Evolutionary conservation across 2,888 invertebrate species (phyloP), one percentile per base, ranked within the genome.

Genomic region (Chromoteleia sp.): DNA sequence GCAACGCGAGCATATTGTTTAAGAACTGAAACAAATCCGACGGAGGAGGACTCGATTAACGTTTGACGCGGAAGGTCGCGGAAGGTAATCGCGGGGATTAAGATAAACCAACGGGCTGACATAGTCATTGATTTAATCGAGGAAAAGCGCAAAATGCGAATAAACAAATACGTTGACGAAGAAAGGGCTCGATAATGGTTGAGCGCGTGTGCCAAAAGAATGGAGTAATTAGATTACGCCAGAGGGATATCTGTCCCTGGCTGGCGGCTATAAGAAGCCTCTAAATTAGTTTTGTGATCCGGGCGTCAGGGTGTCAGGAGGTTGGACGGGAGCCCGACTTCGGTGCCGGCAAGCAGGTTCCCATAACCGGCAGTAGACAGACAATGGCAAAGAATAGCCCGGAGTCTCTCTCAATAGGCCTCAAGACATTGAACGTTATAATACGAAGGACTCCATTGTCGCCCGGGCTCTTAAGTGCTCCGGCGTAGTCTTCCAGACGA

Each of bases 371-470:
- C 85, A 86, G 84, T 83, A 85, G 88, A 85, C 87, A 89, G 89
- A 90, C 90, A 90, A 90, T 90, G 85, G 88, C 85, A 85, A 89
- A 90, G 89, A 90, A 90, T 89, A 84, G 87, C 88, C 88, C 75
- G 81, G 87, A 89, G 89, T 86, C 87, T 83, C 84, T 82, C 82
- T 89, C 89, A 90, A 90, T 90, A 89, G 89, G 90, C 90, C 89
- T 89, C 88, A 86, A 91, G 90, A 90, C 89, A 90, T 88, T 88
- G 88, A 89, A 87, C 87, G 88, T 87, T 87, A 87, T 90, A 89
- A 90, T 89, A 89, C 88, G 87, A 87, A 89, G 87, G 87, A 88
- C 88, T 89, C 89, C 88, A 90, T 91, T 91, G 90, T 90, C 86
- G 85, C 74, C 83, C 87, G 88, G 89, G 88, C 89, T 90, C 88